These are phyloP conservation scores for Acipenser oxyrinchus DNA, from an alignment of 2,797 vertebrate species.

Conservation along the genomic window DNA sequence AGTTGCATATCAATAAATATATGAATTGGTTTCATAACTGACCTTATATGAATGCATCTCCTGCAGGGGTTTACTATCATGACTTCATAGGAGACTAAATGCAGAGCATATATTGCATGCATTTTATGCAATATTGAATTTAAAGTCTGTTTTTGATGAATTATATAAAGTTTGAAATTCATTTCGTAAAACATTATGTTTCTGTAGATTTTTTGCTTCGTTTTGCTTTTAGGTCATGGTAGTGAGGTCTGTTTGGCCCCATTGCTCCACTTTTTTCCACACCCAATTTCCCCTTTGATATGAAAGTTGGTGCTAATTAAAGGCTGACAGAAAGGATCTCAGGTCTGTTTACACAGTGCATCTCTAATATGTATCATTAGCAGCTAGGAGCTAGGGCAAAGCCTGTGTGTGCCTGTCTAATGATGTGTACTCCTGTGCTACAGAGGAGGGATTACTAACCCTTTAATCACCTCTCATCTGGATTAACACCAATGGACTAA, in stretches of 20 bases:
- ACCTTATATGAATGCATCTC: too few species aligned
- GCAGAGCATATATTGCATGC: too few species aligned
- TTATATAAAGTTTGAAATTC: too few species aligned
- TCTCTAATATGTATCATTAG: conserved; percentile 32
- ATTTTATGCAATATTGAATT: too few species aligned
- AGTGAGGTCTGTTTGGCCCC: conserved; percentile 9
- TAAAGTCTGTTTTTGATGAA: too few species aligned
- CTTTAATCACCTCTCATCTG: neutral
- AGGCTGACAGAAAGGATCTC: conserved; percentile 27
- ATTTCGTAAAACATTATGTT: too few species aligned
- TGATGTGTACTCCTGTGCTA: conserved; percentile 14
- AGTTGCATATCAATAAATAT: too few species aligned
- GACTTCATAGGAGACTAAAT: too few species aligned
- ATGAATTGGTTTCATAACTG: too few species aligned
- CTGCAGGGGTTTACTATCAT: too few species aligned
- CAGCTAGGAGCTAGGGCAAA: conserved; percentile 15
- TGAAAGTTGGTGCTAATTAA: conserved; percentile 27
- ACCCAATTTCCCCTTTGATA: neutral
- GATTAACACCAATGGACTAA: too few species aligned
- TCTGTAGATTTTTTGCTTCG: neutral
- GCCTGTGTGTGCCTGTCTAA: conserved; percentile 14
- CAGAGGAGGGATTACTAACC: neutral
- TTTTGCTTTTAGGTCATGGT: neutral
- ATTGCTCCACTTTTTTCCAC: conserved; percentile 5
- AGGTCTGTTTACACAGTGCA: conserved; percentile 24